These are phyloP conservation scores for Herminia tarsipennalis DNA, from an alignment of 2,888 invertebrate species.

Conservation along the genomic window DNA sequence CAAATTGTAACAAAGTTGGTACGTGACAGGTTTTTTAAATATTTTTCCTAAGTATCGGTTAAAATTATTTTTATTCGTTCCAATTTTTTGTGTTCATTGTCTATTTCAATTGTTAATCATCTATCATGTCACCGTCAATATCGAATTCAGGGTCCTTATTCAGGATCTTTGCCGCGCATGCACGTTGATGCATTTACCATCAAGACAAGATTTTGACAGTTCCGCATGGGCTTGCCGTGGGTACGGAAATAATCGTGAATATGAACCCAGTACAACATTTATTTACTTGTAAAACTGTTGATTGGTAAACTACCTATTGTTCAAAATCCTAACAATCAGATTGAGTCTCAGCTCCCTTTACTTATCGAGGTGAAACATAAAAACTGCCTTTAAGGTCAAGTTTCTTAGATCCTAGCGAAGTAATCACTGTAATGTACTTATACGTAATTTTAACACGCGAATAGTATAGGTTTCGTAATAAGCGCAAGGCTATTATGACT, in stretches of 20 bases:
- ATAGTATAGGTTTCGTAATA: slow-evolving; percentile 48
- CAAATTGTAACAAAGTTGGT: too few species aligned
- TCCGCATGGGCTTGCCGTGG: too few species aligned
- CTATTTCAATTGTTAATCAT: not conserved
- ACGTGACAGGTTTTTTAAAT: slow-evolving; percentile 6
- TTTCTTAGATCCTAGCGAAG: slow-evolving; percentile 50
- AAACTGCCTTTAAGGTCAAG: slow-evolving; percentile 54
- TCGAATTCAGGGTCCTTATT: too few species aligned
- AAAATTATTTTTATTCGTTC: not conserved
- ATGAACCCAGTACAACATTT: not conserved
- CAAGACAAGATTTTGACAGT: too few species aligned
- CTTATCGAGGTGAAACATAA: slow-evolving; percentile 32
- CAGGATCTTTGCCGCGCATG: too few species aligned
- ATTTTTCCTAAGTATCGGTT: not conserved
- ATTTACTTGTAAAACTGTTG: too few species aligned
- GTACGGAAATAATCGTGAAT: too few species aligned
- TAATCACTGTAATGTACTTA: slow-evolving; percentile 53
- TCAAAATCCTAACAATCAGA: slow-evolving; percentile 19
- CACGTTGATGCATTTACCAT: too few species aligned
- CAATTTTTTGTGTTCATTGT: not conserved
- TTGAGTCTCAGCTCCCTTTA: slow-evolving; percentile 42
- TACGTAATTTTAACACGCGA: slow-evolving; percentile 51
- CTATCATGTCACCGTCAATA: too few species aligned
- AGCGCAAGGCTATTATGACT: slow-evolving; percentile 41
- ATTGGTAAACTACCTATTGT: too few species aligned